Evolutionary conservation across 2,888 invertebrate genomes (phyloP).

Genomic region (Ectemnius lituratus): DNA sequence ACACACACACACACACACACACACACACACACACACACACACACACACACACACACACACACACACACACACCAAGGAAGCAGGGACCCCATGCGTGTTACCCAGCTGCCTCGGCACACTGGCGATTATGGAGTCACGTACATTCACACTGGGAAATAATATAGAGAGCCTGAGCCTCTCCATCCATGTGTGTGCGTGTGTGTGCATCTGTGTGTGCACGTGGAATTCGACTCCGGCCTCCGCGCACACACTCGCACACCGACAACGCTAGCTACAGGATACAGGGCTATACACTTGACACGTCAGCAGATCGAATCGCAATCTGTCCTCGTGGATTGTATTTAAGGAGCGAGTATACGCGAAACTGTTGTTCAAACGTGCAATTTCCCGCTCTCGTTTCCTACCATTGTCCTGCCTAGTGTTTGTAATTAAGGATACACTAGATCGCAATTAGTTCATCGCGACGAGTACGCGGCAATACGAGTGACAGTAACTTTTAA

Average conservation of each 20-base stretch:
- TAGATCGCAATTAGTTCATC: too few relatives aligned
- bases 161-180: slow-evolving; percentile 38
- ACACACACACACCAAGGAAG: background rate
- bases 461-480: too few relatives aligned
- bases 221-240: slow-evolving; percentile 60
- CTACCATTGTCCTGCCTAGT: too few relatives aligned
- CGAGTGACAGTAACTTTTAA: too few relatives aligned
- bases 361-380: too few relatives aligned
- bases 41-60: background rate
- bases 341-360: slow-evolving; percentile 49
- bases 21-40: background rate
- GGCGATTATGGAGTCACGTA: background rate
- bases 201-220: slow-evolving; percentile 19
- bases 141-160: slow-evolving; percentile 6
- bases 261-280: slow-evolving; percentile 52
- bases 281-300: slow-evolving; percentile 60
- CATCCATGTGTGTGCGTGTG: too few relatives aligned
- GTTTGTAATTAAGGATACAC: too few relatives aligned
- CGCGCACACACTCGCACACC: slow-evolving; percentile 25
- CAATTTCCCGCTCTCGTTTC: too few relatives aligned
- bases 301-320: slow-evolving; percentile 61
- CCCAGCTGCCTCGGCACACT: slow-evolving; percentile 17
- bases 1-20: background rate
- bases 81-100: slow-evolving; percentile 7
- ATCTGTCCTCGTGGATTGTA: slow-evolving; percentile 58